Evolutionary conservation across 1,140 invertebrate species (phyloP), one percentile per base, ranked within the genome.

Genomic region (Pogonognathellus flavescens): DNA sequence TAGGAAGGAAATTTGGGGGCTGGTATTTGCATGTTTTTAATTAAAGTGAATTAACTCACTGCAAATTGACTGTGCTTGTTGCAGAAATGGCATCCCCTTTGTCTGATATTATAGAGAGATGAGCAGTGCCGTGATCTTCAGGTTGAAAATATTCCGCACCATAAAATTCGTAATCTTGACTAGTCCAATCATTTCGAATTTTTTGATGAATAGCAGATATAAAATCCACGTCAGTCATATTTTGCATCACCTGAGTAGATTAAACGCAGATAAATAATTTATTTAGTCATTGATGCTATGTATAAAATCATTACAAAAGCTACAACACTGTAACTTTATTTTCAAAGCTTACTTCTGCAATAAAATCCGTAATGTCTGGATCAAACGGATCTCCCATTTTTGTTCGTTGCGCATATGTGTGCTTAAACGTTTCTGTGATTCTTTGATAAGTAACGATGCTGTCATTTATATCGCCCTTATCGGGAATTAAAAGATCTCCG

Each of bases 61-160:
- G 94, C 25, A 93, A 92, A 91, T 99, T 99, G 11, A 99, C 93
- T 10, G 97, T 97, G 89, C 96, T 97, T 2, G 98, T 99, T 41
- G 97, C 94, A 1, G 96, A 94, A 14, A 99, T 96, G 16, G 97
- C 98, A 92, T 98, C 96, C 0, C 98, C 98, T 90, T 97, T 94
- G 1, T 93, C 92, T 7, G 94, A 95, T 59, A 99, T 90, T 22
- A 99, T 93, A 0, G 95, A 96, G 41, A 99, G 93, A 89, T 99
- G 97, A 0, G 97, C 94, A 0, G 98, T 99, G 22, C 98, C 98
- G 83, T 95, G 93, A 90, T 97, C 95, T n/a, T 94, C 92, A 0
- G 91, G 87, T 57, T 90, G 91, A 70, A 91, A 91, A 50, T 92
- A 92, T 1, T 92, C 91, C 0, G 93, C 94, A 0, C 95, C 95